These are phyloP conservation scores for Spisula solida DNA, from an alignment of 2,888 invertebrate species.

Conservation along the genomic window DNA sequence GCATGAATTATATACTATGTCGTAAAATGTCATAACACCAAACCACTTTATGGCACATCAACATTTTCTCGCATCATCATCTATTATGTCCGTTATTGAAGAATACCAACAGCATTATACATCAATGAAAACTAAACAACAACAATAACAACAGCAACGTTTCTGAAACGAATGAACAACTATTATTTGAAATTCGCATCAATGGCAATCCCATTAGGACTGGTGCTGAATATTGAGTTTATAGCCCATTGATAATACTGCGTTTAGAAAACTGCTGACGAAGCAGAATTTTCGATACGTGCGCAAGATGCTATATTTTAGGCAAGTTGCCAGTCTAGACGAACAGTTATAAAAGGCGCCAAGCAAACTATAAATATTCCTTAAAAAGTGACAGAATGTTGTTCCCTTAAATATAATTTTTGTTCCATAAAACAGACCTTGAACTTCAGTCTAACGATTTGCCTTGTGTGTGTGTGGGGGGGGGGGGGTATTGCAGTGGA, in stretches of 20 bases:
- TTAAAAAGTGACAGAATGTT: not conserved
- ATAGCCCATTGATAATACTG: not conserved
- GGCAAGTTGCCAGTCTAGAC: slow-evolving; percentile 5
- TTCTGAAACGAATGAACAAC: not conserved
- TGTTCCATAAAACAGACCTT: not conserved
- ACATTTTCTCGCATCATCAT: not conserved
- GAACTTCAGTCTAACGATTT: not conserved
- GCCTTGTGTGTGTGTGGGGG: no score
- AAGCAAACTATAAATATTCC: not conserved
- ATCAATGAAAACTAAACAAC: no score
- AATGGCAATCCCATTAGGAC: no score
- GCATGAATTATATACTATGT: not conserved
- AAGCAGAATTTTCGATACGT: not conserved
- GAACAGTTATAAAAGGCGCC: not conserved
- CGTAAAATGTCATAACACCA: not conserved
- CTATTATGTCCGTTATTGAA: not conserved
- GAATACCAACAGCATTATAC: no score
- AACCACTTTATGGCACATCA: not conserved
- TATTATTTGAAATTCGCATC: not conserved
- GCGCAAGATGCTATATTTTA: not conserved
- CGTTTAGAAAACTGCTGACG: not conserved
- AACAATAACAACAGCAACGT: not conserved
- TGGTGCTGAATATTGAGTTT: not conserved
- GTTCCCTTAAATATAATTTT: not conserved
- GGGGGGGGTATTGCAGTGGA: no score